Percentiles rank a stretch among this genome's conserved stretches.
Evolutionary conservation across 1,140 invertebrate genomes (phyloP).

Genomic region (Papilio polyxenes): DNA sequence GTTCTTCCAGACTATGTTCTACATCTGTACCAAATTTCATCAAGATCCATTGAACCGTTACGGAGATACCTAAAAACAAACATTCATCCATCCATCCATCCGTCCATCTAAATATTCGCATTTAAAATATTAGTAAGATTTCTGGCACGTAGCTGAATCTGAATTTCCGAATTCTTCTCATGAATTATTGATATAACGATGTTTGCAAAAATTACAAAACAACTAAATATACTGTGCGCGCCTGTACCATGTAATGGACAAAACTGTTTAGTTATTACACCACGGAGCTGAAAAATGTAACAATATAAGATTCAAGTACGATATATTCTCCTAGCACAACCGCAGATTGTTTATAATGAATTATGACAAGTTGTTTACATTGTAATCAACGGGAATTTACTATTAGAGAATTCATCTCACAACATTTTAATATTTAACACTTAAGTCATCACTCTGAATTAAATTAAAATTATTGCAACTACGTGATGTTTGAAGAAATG

Average conservation of each 20-base stretch:
- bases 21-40: too few relatives aligned
- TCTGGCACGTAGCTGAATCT: too few relatives aligned
- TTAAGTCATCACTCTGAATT: constrained; percentile 4
- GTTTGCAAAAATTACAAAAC: background rate
- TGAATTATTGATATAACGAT: too few relatives aligned
- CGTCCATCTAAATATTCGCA: too few relatives aligned
- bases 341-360: constrained; percentile 26
- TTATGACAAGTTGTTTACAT: constrained; percentile 34
- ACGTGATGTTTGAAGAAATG: too few relatives aligned
- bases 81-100: too few relatives aligned
- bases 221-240: background rate
- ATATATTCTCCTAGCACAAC: constrained; percentile 16
- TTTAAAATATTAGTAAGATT: too few relatives aligned
- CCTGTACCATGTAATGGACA: constrained; percentile 34
- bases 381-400: constrained; percentile 32
- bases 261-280: constrained; percentile 44
- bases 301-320: constrained; percentile 35
- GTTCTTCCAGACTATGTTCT: too few relatives aligned
- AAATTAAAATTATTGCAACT: background rate
- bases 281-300: constrained; percentile 44
- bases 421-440: constrained; percentile 21
- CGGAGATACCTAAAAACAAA: too few relatives aligned
- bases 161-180: too few relatives aligned
- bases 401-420: constrained; percentile 33
- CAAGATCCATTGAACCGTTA: too few relatives aligned